Evolutionary conservation across 2,888 invertebrate genomes (phyloP).

Genomic region (Acrobasis suavella): DNA sequence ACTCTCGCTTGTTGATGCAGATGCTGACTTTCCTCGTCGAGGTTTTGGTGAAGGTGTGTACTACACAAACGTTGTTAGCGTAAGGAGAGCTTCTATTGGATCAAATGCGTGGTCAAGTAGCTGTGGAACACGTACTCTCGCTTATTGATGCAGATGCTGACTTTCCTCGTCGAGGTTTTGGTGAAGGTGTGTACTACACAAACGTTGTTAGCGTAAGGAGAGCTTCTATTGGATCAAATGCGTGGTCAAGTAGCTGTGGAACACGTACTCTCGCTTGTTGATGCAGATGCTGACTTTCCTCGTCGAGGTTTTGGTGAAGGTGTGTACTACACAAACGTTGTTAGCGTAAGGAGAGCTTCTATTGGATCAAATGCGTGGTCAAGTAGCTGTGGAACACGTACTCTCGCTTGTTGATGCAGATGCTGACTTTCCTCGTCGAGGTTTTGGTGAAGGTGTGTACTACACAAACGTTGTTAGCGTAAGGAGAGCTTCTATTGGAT

Average conservation of each 20-base stretch:
- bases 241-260: constrained; percentile 98
- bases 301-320: constrained; percentile 97
- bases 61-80: constrained; percentile 48
- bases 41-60: constrained; percentile 92
- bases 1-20: constrained; percentile 93
- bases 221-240: constrained; percentile 99
- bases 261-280: constrained; percentile 96
- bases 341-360: constrained; percentile 95
- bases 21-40: constrained; percentile 98
- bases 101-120: constrained; percentile 99
- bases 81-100: constrained; percentile 99
- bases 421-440: constrained; percentile 97
- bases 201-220: constrained; percentile 86
- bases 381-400: constrained; percentile 99
- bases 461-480: constrained; percentile 51
- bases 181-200: constrained; percentile 86
- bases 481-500: constrained; percentile 99
- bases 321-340: constrained; percentile 46
- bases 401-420: constrained; percentile 93
- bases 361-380: constrained; percentile 99
- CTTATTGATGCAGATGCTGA: constrained; percentile 94
- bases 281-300: constrained; percentile 96
- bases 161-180: constrained; percentile 96
- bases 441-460: constrained; percentile 93
- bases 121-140: constrained; percentile 97